phyloP scores from a whole-genome alignment of 1,140 invertebrate species.

The Trichomalopsis sarcophagae region DNA sequence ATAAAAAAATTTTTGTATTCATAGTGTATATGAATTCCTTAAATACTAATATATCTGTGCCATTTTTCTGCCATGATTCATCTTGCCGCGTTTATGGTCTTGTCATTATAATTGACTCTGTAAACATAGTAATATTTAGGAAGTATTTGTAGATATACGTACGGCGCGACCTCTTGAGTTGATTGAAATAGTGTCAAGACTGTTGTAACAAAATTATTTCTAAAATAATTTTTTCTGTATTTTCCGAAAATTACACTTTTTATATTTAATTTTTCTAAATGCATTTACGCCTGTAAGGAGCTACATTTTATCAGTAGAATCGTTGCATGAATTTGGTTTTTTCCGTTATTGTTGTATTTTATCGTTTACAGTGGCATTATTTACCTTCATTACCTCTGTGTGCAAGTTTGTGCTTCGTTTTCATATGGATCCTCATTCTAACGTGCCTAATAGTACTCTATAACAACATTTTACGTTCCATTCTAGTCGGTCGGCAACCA shows the following conservation, averaged over 20 bases:
- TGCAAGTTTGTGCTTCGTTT: slow-evolving; percentile 21
- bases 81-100: slow-evolving; percentile 59
- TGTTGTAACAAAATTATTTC: background rate
- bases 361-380: slow-evolving; percentile 25
- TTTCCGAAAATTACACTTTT: background rate
- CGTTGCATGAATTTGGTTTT: slow-evolving; percentile 22
- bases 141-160: background rate
- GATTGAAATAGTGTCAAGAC: background rate
- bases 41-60: slow-evolving; percentile 56
- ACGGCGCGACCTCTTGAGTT: background rate
- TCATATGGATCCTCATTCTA: slow-evolving; percentile 2
- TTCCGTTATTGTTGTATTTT: slow-evolving; percentile 27
- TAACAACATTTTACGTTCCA: slow-evolving; percentile 30
- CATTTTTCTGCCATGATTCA: slow-evolving; percentile 61
- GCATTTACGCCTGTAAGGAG: background rate
- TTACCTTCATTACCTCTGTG: slow-evolving; percentile 43
- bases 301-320: slow-evolving; percentile 11
- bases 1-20: background rate
- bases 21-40: background rate
- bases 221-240: background rate
- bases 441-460: background rate
- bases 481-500: slow-evolving; percentile 49
- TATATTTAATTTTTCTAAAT: background rate
- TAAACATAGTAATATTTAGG: slow-evolving; percentile 16
- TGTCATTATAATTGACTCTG: slow-evolving; percentile 50